phyloP scores from a whole-genome alignment of 2,113 vertebrate genomes.

The Perognathus longimembris region DNA sequence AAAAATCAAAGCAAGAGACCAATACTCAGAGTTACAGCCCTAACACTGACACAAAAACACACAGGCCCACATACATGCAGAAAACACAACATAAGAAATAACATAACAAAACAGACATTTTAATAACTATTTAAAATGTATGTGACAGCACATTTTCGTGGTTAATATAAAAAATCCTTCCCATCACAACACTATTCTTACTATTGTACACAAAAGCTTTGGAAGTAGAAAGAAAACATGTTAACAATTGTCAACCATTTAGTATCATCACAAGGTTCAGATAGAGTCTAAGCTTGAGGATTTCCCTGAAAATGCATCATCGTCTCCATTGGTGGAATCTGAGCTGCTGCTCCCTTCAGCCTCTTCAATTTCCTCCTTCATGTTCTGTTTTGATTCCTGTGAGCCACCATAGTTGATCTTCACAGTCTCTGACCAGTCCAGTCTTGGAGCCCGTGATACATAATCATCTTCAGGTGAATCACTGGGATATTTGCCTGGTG shows the following conservation, averaged over 20 bases:
- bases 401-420: rapidly evolving
- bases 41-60: no score
- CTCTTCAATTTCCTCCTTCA: constrained; percentile 81
- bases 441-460: neutral
- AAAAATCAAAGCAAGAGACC: no score
- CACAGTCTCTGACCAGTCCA: rapidly evolving
- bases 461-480: neutral
- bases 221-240: neutral
- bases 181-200: neutral
- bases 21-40: no score
- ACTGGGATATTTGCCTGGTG: constrained; percentile 84
- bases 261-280: constrained; percentile 84
- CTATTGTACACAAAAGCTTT: neutral
- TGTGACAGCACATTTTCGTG: neutral
- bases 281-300: constrained; percentile 91
- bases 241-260: neutral
- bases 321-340: constrained; percentile 77
- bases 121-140: neutral
- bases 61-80: no score
- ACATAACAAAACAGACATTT: neutral
- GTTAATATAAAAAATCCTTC: neutral
- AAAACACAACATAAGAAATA: no score
- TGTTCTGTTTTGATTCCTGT: constrained; percentile 58
- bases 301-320: constrained; percentile 86
- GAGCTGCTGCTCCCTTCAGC: constrained; percentile 50